Evolutionary conservation across 2,888 invertebrate species (phyloP).

Genomic region (Notodonta dromedarius): DNA sequence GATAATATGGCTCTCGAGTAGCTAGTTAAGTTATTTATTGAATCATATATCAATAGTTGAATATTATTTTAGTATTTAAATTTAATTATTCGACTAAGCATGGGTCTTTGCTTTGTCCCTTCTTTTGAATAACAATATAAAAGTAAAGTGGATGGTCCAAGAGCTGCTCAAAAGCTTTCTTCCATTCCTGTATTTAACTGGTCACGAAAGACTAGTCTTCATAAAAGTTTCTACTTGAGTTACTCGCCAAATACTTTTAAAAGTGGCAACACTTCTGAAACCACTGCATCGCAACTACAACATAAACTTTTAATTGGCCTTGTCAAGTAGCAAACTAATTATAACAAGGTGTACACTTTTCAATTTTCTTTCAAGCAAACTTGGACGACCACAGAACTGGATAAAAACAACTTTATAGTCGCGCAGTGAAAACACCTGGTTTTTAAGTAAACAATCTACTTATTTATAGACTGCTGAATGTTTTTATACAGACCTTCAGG

Average conservation of each 20-base stretch:
- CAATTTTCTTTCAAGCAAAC: slow-evolving; percentile 24
- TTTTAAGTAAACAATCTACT: neutral
- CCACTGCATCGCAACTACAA: slow-evolving; percentile 1
- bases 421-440: neutral
- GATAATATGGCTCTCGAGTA: slow-evolving; percentile 3
- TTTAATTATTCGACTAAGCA: too few relatives aligned
- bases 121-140: too few relatives aligned
- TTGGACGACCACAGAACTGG: slow-evolving; percentile 12
- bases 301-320: slow-evolving; percentile 13
- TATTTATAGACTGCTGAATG: too few relatives aligned
- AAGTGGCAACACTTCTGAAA: neutral
- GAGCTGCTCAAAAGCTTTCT: too few relatives aligned
- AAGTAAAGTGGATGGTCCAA: too few relatives aligned
- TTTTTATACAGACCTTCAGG: too few relatives aligned
- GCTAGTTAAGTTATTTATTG: neutral
- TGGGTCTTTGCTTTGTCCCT: too few relatives aligned
- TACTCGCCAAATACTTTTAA: neutral
- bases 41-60: too few relatives aligned
- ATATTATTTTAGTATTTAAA: neutral
- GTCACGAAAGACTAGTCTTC: too few relatives aligned
- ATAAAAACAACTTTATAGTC: slow-evolving; percentile 19
- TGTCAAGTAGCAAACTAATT: slow-evolving; percentile 14
- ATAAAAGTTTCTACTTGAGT: too few relatives aligned
- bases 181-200: too few relatives aligned
- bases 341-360: slow-evolving; percentile 21